Evolutionary conservation across 1,140 invertebrate genomes (phyloP).

Genomic region (Colletes gigas): DNA sequence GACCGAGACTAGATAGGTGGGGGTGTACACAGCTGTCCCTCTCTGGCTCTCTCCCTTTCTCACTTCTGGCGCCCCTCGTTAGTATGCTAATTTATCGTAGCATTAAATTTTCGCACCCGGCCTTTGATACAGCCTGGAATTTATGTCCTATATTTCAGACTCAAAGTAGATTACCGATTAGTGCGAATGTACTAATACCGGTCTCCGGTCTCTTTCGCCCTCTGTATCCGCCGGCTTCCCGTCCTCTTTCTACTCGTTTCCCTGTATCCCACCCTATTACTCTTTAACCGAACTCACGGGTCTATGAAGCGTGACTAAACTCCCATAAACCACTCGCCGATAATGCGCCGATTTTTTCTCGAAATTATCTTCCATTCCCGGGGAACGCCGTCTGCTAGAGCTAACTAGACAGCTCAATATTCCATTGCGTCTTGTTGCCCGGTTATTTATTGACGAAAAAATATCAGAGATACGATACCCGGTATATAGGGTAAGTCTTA

Average conservation of each 20-base stretch:
- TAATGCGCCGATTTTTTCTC: background rate
- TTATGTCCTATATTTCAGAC: constrained; percentile 75
- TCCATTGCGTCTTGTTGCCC: background rate
- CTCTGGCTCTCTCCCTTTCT: constrained; percentile 20
- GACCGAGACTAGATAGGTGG: constrained; percentile 30
- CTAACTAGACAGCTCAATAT: background rate
- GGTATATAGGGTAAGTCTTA: too few species aligned
- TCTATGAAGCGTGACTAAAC: background rate
- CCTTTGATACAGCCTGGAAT: constrained; percentile 62
- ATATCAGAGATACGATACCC: background rate
- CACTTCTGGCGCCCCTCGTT: constrained; percentile 66
- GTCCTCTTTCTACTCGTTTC: background rate
- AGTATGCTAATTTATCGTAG: constrained; percentile 78
- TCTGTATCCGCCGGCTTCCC: background rate
- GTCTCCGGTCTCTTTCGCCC: constrained; percentile 23
- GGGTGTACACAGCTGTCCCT: constrained; percentile 35
- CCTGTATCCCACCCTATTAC: background rate
- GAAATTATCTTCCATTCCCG: background rate
- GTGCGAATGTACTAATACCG: constrained; percentile 28
- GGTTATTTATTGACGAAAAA: background rate
- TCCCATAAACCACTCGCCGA: background rate
- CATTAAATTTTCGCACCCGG: constrained; percentile 71
- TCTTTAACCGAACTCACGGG: constrained; percentile 5
- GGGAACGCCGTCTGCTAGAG: background rate
- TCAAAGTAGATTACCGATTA: constrained; percentile 62